phyloP scores from a whole-genome alignment of 1,140 invertebrate species.

The Rhizoglyphus robini region DNA sequence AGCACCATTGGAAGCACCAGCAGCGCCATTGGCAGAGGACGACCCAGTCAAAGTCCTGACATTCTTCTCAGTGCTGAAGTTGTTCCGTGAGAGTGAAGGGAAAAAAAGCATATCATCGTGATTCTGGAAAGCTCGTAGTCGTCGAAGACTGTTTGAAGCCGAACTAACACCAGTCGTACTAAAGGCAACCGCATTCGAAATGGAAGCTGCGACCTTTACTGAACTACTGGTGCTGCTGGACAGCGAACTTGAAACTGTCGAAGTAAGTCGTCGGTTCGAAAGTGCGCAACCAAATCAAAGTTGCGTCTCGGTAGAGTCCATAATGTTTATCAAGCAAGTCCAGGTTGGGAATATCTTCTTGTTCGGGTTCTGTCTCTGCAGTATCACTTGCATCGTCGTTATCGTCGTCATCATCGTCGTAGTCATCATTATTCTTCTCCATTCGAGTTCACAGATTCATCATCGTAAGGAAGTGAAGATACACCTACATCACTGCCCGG shows the following conservation, averaged over 20 bases:
- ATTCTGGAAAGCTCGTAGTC: not conserved
- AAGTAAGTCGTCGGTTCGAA: conserved; percentile 40
- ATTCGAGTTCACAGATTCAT: conserved; percentile 69
- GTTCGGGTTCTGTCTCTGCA: conserved; percentile 75
- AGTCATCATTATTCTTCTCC: conserved; percentile 59
- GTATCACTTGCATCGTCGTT: conserved; percentile 73
- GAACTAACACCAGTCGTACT: not conserved
- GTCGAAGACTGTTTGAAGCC: not conserved
- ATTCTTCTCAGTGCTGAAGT: not conserved
- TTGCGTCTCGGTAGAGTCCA: conserved; percentile 97
- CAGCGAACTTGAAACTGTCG: conserved; percentile 33
- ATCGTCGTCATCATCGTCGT: conserved; percentile 52
- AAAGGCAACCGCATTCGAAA: not conserved
- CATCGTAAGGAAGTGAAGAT: conserved; percentile 65
- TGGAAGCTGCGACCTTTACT: not conserved
- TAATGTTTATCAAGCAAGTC: conserved; percentile 92
- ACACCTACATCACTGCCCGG: conserved; percentile 66
- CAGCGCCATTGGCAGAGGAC: not conserved
- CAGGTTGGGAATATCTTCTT: conserved; percentile 67
- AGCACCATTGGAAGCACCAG: not conserved
- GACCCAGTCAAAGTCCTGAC: not conserved
- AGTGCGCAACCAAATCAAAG: conserved; percentile 84
- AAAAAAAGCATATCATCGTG: not conserved
- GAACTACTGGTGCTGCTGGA: conserved; percentile 27
- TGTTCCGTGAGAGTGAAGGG: not conserved